Evolutionary conservation across 1,140 invertebrate genomes (phyloP).

Genomic region (Melitaea cinxia): DNA sequence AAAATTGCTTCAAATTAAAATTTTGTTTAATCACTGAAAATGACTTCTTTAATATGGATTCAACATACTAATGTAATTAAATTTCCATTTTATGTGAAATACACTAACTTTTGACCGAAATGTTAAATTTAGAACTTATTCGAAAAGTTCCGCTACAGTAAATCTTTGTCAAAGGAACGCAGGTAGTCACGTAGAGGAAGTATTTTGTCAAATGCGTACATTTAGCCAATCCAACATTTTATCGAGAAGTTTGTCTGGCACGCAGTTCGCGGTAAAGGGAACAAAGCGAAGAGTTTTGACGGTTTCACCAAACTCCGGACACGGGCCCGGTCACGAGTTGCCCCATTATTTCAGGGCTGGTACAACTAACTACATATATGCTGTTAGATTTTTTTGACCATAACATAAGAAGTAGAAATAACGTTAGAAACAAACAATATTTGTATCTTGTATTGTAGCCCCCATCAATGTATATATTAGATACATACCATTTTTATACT

Average conservation of each 20-base stretch:
- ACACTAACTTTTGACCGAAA: too few species aligned
- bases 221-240: constrained; percentile 7
- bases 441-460: too few species aligned
- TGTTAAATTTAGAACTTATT: neutral
- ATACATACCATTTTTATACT: too few species aligned
- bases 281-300: constrained; percentile 18
- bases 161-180: neutral
- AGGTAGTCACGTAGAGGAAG: constrained; percentile 5
- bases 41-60: too few species aligned
- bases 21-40: too few species aligned
- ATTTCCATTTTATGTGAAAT: too few species aligned
- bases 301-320: constrained; percentile 10
- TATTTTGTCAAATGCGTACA: neutral
- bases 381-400: neutral
- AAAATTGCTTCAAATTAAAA: too few species aligned
- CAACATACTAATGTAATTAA: too few species aligned
- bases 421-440: too few species aligned
- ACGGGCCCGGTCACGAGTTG: neutral
- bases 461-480: too few species aligned
- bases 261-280: constrained; percentile 1
- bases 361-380: neutral
- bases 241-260: constrained; percentile 9
- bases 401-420: too few species aligned
- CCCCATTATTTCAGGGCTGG: neutral
- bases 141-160: neutral